Conservation (phyloP, 2,888 invertebrate species). For the Spilarctia lutea region DNA sequence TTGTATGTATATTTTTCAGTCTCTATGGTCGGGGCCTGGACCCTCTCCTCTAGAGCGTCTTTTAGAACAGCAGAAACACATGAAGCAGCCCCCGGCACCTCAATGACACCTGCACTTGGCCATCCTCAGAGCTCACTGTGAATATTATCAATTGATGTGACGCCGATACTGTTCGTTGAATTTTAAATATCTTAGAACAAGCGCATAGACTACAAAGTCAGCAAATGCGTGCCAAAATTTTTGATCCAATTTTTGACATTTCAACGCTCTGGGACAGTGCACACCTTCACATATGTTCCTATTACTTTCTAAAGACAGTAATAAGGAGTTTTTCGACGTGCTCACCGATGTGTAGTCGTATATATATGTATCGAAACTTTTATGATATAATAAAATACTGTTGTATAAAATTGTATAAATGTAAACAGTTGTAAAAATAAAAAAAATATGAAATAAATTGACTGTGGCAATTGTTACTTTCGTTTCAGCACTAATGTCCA, state of each 20-base stretch:
- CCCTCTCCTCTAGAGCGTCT: slow-evolving; percentile 93
- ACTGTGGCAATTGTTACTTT: slow-evolving; percentile 25
- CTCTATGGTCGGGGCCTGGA: slow-evolving; percentile 92
- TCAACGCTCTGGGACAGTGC: neutral
- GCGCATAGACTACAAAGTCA: neutral
- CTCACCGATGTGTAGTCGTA: slow-evolving; percentile 38
- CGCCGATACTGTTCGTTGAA: slow-evolving; percentile 4
- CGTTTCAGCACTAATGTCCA: slow-evolving; percentile 20
- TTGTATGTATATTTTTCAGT: slow-evolving; percentile 75
- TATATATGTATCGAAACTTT: slow-evolving; percentile 32
- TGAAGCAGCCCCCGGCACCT: slow-evolving; percentile 74
- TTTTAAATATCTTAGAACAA: neutral
- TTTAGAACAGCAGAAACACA: slow-evolving; percentile 92
- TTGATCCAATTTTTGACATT: neutral
- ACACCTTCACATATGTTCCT: slow-evolving; percentile 19
- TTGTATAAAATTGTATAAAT: slow-evolving; percentile 55
- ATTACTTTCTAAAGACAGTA: slow-evolving; percentile 28
- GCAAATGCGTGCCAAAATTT: slow-evolving; percentile 1
- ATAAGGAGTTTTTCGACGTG: slow-evolving; percentile 25
- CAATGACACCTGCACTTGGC: slow-evolving; percentile 59
- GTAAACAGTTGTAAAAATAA: slow-evolving; percentile 44
- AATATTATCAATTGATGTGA: slow-evolving; percentile 2
- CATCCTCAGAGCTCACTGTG: neutral
- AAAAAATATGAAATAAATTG: slow-evolving; percentile 15
- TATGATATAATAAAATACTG: slow-evolving; percentile 33